These are phyloP conservation scores for Malacoctenus gilli DNA, from an alignment of 2,797 vertebrate species.

Conservation along the genomic window DNA sequence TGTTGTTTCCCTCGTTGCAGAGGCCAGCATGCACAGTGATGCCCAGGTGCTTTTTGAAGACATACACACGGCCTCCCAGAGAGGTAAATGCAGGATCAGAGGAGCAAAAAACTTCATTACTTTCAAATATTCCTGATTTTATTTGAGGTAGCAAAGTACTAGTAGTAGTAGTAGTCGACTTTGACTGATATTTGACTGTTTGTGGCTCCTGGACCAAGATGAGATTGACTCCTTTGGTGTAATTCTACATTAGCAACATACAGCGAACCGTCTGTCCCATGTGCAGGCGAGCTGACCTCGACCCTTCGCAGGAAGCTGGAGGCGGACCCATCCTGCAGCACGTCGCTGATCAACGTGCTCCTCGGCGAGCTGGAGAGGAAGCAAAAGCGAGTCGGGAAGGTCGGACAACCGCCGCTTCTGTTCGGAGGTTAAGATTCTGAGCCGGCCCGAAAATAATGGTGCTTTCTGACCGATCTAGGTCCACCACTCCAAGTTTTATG, in stretches of 20 bases:
- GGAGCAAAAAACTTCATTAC: too few relatives aligned
- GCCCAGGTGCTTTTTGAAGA: conserved; percentile 84
- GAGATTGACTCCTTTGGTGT: too few relatives aligned
- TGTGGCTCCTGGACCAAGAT: too few relatives aligned
- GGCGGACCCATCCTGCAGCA: conserved; percentile 75
- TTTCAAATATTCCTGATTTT: too few relatives aligned
- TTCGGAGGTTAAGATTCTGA: too few relatives aligned
- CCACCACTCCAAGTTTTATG: conserved; percentile 63
- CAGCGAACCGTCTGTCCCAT: conserved; percentile 2
- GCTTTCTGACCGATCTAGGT: conserved; percentile 65
- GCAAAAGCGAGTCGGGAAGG: conserved; percentile 10
- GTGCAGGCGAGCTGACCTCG: conserved; percentile 86
- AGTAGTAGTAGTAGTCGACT: too few relatives aligned
- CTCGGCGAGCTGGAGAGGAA: conserved; percentile 85
- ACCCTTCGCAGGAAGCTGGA: conserved; percentile 87
- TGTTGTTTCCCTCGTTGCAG: conserved; percentile 54
- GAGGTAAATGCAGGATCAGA: conserved; percentile 80
- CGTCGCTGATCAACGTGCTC: conserved; percentile 78
- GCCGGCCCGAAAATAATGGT: too few relatives aligned
- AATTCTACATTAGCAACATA: too few relatives aligned
- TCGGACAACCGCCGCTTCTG: too few relatives aligned
- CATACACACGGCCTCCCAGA: conserved; percentile 74
- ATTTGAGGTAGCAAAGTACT: too few relatives aligned
- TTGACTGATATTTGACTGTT: too few relatives aligned
- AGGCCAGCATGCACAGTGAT: conserved; percentile 80